A percentile compares a stretch with the other conserved stretches of the same genome.
phyloP scores from a whole-genome alignment of 1,140 invertebrate species.

The Lineus longissimus region DNA sequence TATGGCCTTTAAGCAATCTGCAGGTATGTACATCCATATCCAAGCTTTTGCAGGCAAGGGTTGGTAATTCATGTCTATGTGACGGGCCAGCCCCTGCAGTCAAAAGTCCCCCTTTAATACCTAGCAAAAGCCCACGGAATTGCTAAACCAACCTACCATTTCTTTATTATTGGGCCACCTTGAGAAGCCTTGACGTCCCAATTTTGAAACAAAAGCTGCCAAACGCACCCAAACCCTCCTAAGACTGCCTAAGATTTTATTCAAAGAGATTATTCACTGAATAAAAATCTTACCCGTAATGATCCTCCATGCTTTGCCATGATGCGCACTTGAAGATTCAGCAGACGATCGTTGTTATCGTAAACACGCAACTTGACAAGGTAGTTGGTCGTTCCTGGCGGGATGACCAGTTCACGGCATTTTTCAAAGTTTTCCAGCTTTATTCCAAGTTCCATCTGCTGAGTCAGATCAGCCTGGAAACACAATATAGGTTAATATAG shows the following conservation, averaged over 20 bases:
- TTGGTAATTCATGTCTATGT: no score
- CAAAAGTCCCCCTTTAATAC: no score
- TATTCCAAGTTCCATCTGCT: conserved; percentile 68
- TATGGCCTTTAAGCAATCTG: no score
- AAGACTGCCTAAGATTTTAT: conserved; percentile 7
- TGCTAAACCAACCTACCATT: no score
- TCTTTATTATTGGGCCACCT: no score
- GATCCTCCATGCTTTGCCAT: conserved; percentile 56
- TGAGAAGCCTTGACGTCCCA: no score
- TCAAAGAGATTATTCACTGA: background rate
- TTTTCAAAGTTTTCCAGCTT: conserved; percentile 78
- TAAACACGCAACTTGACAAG: conserved; percentile 60
- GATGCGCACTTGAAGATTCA: conserved; percentile 70
- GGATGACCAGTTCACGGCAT: conserved; percentile 60
- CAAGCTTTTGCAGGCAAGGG: no score
- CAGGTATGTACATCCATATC: no score
- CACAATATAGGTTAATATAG: no score
- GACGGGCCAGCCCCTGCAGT: no score
- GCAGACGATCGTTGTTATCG: conserved; percentile 67
- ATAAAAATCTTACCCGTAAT: conserved; percentile 55
- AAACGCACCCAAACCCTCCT: background rate
- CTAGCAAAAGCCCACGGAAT: no score
- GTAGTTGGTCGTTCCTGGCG: conserved; percentile 48
- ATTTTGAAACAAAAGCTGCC: background rate
- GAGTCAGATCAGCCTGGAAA: conserved; percentile 69